These are phyloP conservation scores for Platichthys flesus DNA, from an alignment of 2,113 vertebrate genomes.

Conservation along the genomic window DNA sequence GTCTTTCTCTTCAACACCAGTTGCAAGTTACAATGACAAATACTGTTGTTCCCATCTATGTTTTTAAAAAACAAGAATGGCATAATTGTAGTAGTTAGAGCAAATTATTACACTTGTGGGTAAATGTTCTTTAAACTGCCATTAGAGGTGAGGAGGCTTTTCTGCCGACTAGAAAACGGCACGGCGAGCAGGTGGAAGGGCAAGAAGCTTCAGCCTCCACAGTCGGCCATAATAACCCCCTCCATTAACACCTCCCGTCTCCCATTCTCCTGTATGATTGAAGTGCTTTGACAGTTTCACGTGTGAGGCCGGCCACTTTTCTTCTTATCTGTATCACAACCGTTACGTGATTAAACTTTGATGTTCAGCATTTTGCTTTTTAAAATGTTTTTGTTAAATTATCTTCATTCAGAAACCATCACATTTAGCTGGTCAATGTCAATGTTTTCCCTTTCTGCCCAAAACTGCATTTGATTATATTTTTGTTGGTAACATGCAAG, in stretches of 20 bases:
- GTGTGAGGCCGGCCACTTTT: constrained; percentile 64
- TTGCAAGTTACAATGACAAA: constrained; percentile 59
- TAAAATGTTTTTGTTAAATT: not conserved
- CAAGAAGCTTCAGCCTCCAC: constrained; percentile 57
- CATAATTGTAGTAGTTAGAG: constrained; percentile 81
- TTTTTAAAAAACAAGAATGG: constrained; percentile 66
- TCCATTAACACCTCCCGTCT: constrained; percentile 64
- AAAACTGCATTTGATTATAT: not conserved
- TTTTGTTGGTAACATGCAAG: not conserved
- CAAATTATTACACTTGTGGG: constrained; percentile 78
- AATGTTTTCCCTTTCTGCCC: not conserved
- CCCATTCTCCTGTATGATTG: constrained; percentile 65
- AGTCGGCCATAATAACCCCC: constrained; percentile 78
- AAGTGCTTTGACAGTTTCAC: constrained; percentile 61
- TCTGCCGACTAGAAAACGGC: constrained; percentile 53
- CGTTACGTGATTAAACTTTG: constrained; percentile 39
- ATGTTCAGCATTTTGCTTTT: not conserved
- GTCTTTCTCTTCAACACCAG: constrained; percentile 63
- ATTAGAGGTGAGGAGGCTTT: constrained; percentile 73
- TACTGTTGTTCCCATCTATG: constrained; percentile 59
- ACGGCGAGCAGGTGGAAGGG: constrained; percentile 70
- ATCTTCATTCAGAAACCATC: not conserved
- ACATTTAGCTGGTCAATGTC: not conserved
- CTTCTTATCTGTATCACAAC: constrained; percentile 20
- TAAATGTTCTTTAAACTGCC: constrained; percentile 77